phyloP scores from a whole-genome alignment of 2,888 invertebrate species.

The Poecilus cupreus region DNA sequence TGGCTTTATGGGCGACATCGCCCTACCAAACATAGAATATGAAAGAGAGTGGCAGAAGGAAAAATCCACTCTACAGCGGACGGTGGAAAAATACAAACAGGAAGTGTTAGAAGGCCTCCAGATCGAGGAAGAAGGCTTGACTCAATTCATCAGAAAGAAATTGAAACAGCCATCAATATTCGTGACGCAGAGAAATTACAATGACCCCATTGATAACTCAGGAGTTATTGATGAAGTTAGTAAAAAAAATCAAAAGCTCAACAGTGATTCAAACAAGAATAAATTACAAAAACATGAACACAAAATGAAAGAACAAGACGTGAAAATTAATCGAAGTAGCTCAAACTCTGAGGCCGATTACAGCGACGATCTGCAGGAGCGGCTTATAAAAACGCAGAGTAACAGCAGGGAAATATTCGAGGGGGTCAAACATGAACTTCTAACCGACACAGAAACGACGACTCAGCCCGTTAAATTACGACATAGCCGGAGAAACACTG shows the following conservation, averaged over 20 bases:
- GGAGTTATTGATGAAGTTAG: conserved; percentile 42
- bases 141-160: conserved; percentile 83
- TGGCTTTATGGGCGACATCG: conserved; percentile 89
- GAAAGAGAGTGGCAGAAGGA: conserved; percentile 67
- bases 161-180: conserved; percentile 78
- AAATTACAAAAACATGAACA: conserved; percentile 52
- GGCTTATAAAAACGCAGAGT: conserved; percentile 75
- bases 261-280: conserved; percentile 53
- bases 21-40: conserved; percentile 79
- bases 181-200: conserved; percentile 66
- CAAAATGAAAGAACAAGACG: conserved; percentile 36
- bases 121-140: conserved; percentile 88
- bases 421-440: conserved; percentile 66
- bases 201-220: conserved; percentile 68
- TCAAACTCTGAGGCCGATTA: conserved; percentile 15
- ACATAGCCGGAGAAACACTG: conserved; percentile 42
- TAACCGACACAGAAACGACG: conserved; percentile 38
- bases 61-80: conserved; percentile 76
- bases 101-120: conserved; percentile 89
- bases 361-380: conserved; percentile 70
- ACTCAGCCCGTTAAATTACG: conserved; percentile 30
- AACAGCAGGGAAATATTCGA: conserved; percentile 76
- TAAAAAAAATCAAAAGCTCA: conserved; percentile 52
- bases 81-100: conserved; percentile 87
- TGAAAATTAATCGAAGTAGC: conserved; percentile 57